Base-by-base conservation (phyloP, 2,797 vertebrate genomes). In the Trachurus trachurus region DNA sequence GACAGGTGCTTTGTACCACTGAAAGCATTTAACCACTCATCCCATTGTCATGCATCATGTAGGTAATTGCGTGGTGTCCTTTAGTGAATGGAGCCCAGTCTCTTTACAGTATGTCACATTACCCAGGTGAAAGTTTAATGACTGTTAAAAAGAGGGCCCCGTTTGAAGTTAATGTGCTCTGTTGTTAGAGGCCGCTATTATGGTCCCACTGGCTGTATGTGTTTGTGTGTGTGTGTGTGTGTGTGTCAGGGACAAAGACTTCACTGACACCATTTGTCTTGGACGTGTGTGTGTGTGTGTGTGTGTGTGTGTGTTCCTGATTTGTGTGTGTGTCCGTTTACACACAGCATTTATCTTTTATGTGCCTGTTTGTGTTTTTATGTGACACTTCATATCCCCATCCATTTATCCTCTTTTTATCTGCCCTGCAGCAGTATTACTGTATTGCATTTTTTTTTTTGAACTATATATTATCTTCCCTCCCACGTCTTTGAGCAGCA, bases 361-460 rank as follows among this genome's bases (percentile, higher is more conserved):
- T 88, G 79, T 81, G 87, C 72, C 83, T 73, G 89, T 87, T 90
- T 89, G 82, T 87, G 72, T 77, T 90, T 93, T 90, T 91, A 89
- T 92, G 87, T 82, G 89, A 86, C 88, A 86, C 78, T 81, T 89
- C 77, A 84, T 87, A 80, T 90, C 84, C 82, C 26, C 73, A 8
- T 84, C 79, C 82, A 88, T 90, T 89, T 82, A 87, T 90, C 86
- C 50, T 73, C 49, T 67, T 40, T 88, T 82, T 78, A 86, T 90
- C 72, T 70, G 64, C 57, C 71, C 71, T 45, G 19, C 68, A 73
- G 76, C 74, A 65, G 80, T 56, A 75, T 87, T 72, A 69, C 78
- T 83, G 84, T 72, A 79, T 75, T 83, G 82, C 85, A 1, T 26
- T 26, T 26, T 26, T 73, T 76, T 68, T 72, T 80, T 71, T 73